Percentiles rank a stretch among this genome's conserved stretches.
These are phyloP conservation scores for Nebria brevicollis DNA, from an alignment of 2,888 invertebrate species.

Conservation along the genomic window DNA sequence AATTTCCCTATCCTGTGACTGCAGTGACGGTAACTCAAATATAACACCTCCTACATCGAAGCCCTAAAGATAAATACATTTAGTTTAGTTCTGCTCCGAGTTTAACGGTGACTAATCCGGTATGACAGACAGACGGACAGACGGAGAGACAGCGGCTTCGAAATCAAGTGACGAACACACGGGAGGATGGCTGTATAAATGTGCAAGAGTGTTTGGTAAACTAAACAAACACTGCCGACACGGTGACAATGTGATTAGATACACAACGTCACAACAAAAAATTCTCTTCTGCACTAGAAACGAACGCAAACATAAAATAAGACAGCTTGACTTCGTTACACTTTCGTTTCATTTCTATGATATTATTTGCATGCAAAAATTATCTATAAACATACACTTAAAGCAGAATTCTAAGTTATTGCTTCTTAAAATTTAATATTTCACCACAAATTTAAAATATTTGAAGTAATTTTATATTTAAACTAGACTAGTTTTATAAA, in stretches of 20 bases:
- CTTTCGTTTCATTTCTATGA: not conserved
- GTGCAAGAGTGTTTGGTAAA: slow-evolving; percentile 15
- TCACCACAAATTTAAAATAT: too few relatives aligned
- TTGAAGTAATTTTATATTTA: too few relatives aligned
- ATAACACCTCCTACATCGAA: slow-evolving; percentile 4
- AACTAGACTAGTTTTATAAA: too few relatives aligned
- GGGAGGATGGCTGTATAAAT: not conserved
- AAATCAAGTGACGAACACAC: not conserved
- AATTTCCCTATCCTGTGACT: not conserved
- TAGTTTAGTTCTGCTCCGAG: slow-evolving; percentile 13
- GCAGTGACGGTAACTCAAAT: not conserved
- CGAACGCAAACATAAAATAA: not conserved
- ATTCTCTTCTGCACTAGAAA: not conserved
- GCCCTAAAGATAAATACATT: slow-evolving; percentile 7
- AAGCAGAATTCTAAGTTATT: too few relatives aligned
- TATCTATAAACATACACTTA: too few relatives aligned
- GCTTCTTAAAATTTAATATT: too few relatives aligned
- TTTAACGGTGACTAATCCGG: slow-evolving; percentile 17
- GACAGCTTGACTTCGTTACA: not conserved
- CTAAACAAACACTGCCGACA: slow-evolving; percentile 33
- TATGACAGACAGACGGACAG: slow-evolving; percentile 6
- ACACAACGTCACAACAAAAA: slow-evolving; percentile 32
- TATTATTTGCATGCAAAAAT: not conserved
- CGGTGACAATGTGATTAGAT: slow-evolving; percentile 43
- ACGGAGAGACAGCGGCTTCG: slow-evolving; percentile 2